Percentiles rank a stretch among this genome's conserved stretches.
Evolutionary conservation across 1,140 invertebrate species (phyloP).

Genomic region (Sitophilus oryzae): DNA sequence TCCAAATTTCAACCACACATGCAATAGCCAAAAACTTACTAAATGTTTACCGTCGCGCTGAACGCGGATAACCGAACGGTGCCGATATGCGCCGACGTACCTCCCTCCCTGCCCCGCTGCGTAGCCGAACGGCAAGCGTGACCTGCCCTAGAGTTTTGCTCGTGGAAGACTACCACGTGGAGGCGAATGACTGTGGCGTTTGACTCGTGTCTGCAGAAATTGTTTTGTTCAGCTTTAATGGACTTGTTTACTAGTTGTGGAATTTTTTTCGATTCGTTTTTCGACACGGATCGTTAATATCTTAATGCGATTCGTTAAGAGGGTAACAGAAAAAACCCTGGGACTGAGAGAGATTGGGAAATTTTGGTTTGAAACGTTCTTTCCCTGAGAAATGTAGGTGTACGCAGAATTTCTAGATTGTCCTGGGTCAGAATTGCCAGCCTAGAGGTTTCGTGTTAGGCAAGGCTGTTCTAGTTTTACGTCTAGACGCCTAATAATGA

Average conservation of each 20-base stretch:
- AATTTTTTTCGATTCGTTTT: background rate
- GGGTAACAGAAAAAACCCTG: background rate
- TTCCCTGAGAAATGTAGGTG: background rate
- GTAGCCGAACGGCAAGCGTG: slow-evolving; percentile 26
- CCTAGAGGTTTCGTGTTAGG: slow-evolving; percentile 13
- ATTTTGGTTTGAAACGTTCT: background rate
- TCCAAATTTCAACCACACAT: slow-evolving; percentile 23
- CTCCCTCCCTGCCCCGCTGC: slow-evolving; percentile 7
- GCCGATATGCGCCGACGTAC: slow-evolving; percentile 1
- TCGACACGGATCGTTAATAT: background rate
- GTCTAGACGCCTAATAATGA: slow-evolving; percentile 7
- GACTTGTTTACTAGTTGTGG: background rate
- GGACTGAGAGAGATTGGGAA: too few species aligned
- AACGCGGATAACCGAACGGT: slow-evolving; percentile 8
- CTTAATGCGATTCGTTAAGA: too few species aligned
- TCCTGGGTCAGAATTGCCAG: slow-evolving; percentile 12
- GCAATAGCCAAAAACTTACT: slow-evolving; percentile 24
- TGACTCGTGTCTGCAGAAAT: slow-evolving; percentile 16
- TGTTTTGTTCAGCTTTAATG: slow-evolving; percentile 9
- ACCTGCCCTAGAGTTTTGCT: slow-evolving; percentile 33
- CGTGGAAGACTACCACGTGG: slow-evolving; percentile 41
- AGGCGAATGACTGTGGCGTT: slow-evolving; percentile 39
- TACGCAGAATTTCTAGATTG: slow-evolving; percentile 1
- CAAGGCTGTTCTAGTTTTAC: slow-evolving; percentile 16
- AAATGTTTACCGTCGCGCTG: slow-evolving; percentile 22